Evolutionary conservation across 2,113 vertebrate species (phyloP).

Genomic region (Chloropsis hardwickii): DNA sequence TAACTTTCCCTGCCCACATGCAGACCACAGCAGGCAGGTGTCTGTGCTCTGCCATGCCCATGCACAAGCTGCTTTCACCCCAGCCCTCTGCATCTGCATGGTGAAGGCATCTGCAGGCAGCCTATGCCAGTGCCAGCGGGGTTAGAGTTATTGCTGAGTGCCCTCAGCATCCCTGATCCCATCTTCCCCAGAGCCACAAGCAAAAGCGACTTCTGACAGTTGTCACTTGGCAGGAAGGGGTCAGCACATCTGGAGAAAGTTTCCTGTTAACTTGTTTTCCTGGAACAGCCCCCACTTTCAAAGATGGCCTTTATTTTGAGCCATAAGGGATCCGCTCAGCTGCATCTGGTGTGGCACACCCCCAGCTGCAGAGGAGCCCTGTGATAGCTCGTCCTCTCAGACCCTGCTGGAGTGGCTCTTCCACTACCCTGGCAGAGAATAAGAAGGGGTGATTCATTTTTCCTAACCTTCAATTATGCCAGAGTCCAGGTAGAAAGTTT

Average conservation of each 20-base stretch:
- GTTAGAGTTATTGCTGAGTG: not conserved
- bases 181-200: not conserved
- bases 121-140: fast-evolving
- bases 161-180: not conserved
- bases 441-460: not conserved
- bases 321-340: not conserved
- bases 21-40: not conserved
- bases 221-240: not conserved
- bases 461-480: not conserved
- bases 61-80: not conserved
- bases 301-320: not conserved
- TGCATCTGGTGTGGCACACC: not conserved
- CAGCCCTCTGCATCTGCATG: not conserved
- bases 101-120: not conserved
- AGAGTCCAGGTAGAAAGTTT: not conserved
- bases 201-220: fast-evolving
- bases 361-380: not conserved
- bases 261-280: not conserved
- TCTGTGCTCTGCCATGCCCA: not conserved
- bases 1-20: not conserved
- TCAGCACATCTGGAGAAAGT: not conserved
- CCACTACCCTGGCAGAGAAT: not conserved
- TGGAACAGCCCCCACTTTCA: not conserved
- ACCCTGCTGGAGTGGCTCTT: not conserved
- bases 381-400: not conserved